These are phyloP conservation scores for Colletes latitarsis DNA, from an alignment of 1,140 invertebrate species.

Conservation along the genomic window DNA sequence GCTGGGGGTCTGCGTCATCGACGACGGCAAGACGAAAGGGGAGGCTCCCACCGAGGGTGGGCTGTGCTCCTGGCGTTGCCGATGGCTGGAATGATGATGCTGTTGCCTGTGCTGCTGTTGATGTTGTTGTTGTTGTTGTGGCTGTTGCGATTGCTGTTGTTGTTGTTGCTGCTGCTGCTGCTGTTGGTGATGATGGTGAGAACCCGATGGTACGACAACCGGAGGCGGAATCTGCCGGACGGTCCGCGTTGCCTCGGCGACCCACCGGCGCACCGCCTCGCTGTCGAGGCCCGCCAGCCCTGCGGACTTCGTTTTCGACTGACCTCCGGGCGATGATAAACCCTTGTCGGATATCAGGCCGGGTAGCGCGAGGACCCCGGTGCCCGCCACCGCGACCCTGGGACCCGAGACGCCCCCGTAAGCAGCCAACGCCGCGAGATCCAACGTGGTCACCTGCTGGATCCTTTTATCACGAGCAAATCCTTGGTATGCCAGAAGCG, in stretches of 20 bases:
- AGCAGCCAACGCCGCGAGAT: constrained; percentile 76
- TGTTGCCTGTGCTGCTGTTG: constrained; percentile 57
- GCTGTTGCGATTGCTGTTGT: constrained; percentile 44
- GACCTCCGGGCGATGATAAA: constrained; percentile 72
- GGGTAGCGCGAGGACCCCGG: constrained; percentile 77
- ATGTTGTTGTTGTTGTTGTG: constrained; percentile 60
- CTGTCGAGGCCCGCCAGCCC: constrained; percentile 80
- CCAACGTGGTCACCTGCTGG: constrained; percentile 71
- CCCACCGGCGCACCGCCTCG: constrained; percentile 80
- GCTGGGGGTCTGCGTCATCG: constrained; percentile 80
- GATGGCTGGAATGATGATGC: constrained; percentile 64
- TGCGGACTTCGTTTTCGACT: constrained; percentile 76
- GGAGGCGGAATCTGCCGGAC: constrained; percentile 76
- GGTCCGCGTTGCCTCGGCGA: constrained; percentile 78
- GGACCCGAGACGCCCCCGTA: constrained; percentile 73
- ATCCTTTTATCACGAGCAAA: constrained; percentile 20
- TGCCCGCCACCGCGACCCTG: constrained; percentile 80
- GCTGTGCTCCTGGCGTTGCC: constrained; percentile 68
- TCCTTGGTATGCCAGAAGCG: background rate
- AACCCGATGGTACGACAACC: constrained; percentile 67
- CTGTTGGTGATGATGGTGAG: constrained; percentile 59
- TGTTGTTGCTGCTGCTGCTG: constrained; percentile 57
- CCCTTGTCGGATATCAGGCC: constrained; percentile 78
- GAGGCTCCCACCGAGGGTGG: constrained; percentile 66
- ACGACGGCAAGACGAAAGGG: constrained; percentile 69